phyloP scores from a whole-genome alignment of 1,140 invertebrate genomes.

The roundworm (Caenorhabditis elegans) region DNA sequence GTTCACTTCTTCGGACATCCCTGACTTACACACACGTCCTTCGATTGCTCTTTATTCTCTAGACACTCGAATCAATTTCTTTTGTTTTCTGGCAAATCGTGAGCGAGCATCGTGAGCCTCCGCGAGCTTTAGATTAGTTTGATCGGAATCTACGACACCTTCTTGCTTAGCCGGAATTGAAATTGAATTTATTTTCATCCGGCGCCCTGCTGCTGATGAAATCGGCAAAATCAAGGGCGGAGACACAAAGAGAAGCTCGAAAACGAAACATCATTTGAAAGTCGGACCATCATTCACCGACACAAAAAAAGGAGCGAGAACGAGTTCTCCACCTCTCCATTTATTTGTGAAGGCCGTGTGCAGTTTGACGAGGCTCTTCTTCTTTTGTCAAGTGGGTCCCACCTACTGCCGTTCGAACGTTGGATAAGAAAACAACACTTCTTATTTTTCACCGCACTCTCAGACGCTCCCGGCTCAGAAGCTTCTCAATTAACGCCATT shows the following conservation, averaged over 20 bases:
- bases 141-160: background rate
- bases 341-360: conserved; percentile 16
- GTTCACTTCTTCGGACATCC: conserved; percentile 17
- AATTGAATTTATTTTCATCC: background rate
- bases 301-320: background rate
- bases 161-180: too few species aligned
- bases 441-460: background rate
- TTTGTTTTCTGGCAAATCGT: background rate
- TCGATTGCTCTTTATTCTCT: background rate
- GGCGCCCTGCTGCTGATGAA: background rate
- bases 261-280: background rate
- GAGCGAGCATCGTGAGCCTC: too few species aligned
- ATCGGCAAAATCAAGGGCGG: background rate
- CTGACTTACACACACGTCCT: background rate
- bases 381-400: conserved; percentile 18
- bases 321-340: background rate
- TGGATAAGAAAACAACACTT: conserved; percentile 6
- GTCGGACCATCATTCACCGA: background rate
- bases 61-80: background rate
- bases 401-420: conserved; percentile 12
- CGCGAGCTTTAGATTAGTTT: background rate
- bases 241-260: background rate
- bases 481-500: conserved; percentile 14
- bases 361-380: conserved; percentile 1
- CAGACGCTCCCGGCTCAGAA: background rate